phyloP scores from a whole-genome alignment of 2,888 invertebrate species.

The Hirtodrosophila alboralis region DNA sequence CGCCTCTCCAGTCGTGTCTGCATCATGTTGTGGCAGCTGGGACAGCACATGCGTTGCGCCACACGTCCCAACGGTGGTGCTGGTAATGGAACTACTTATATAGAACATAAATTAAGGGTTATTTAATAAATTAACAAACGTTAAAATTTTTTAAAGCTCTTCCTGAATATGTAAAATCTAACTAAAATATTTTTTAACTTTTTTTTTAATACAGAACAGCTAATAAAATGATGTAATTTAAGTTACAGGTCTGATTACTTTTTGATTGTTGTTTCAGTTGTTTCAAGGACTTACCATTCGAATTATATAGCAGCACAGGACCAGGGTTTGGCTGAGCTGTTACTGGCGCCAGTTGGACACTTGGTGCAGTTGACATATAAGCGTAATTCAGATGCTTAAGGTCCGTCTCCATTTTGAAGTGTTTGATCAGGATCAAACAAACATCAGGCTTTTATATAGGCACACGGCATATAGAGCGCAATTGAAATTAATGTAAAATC shows the following conservation, averaged over 20 bases:
- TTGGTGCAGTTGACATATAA: not conserved
- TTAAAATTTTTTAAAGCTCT: too few species aligned
- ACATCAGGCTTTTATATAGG: constrained; percentile 4
- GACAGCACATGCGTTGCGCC: constrained; percentile 50
- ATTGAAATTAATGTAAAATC: constrained; percentile 6
- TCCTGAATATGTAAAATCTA: too few species aligned
- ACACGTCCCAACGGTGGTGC: constrained; percentile 44
- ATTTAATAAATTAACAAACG: too few species aligned
- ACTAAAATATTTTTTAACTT: too few species aligned
- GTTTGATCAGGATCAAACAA: not conserved
- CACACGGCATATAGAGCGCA: constrained; percentile 1
- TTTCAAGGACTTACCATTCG: constrained; percentile 7
- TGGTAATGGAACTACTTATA: constrained; percentile 6
- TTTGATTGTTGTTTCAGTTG: too few species aligned
- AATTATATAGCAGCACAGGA: constrained; percentile 6
- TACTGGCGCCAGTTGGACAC: not conserved
- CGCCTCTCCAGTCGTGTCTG: constrained; percentile 49
- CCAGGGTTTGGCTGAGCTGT: not conserved
- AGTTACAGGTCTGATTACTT: too few species aligned
- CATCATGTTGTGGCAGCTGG: constrained; percentile 45
- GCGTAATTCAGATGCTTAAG: constrained; percentile 2
- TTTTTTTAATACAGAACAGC: too few species aligned
- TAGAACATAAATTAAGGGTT: not conserved
- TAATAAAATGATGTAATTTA: too few species aligned
- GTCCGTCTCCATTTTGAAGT: constrained; percentile 10